Conservation (phyloP, 2,797 vertebrate genomes). For the Chloroceryle inda region DNA sequence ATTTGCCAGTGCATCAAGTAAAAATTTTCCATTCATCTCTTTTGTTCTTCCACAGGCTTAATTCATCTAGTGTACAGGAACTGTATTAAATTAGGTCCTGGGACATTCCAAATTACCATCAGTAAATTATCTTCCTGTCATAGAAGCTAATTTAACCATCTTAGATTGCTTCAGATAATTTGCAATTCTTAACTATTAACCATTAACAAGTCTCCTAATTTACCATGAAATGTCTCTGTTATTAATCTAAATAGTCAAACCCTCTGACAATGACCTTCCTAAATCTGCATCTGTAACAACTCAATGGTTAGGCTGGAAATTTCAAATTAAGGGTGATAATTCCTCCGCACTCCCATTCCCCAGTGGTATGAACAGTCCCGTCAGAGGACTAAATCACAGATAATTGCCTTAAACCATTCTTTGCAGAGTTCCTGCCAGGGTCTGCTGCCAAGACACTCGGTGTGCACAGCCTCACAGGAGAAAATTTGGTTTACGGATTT, state of each 20-base stretch:
- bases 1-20: neutral
- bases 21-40: neutral
- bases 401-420: neutral
- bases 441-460: fast-evolving
- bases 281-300: neutral
- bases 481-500: neutral
- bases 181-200: constrained; percentile 48
- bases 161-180: constrained; percentile 45
- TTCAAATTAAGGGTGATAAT: neutral
- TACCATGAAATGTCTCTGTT: constrained; percentile 7
- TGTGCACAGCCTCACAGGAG: neutral
- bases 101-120: constrained; percentile 17
- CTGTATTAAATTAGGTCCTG: constrained; percentile 30
- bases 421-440: neutral
- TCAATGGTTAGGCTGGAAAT: neutral
- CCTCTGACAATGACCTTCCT: neutral
- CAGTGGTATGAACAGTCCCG: neutral
- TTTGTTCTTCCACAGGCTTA: constrained; percentile 12
- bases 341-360: neutral
- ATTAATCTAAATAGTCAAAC: constrained; percentile 26
- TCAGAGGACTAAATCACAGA: neutral
- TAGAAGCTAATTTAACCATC: constrained; percentile 40
- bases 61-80: neutral
- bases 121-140: constrained; percentile 54
- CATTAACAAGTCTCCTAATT: constrained; percentile 41